phyloP scores from a whole-genome alignment of 2,797 vertebrate genomes.

The Hippocampus kuda region DNA sequence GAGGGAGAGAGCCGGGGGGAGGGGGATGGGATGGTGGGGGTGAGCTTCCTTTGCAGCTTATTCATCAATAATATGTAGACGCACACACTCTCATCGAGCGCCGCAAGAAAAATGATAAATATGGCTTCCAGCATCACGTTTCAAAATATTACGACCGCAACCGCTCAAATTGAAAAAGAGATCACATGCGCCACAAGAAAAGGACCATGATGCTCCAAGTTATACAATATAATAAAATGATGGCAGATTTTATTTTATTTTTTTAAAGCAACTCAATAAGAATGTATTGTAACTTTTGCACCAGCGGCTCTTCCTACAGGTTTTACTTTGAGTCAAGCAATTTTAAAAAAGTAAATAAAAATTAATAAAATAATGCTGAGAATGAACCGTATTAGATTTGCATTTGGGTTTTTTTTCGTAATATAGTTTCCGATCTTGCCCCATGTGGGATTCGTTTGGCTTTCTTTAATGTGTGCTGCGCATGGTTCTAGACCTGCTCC shows the following conservation, averaged over 20 bases:
- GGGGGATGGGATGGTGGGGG: conserved; percentile 16
- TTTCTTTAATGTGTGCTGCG: too few relatives aligned
- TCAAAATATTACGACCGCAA: conserved; percentile 22
- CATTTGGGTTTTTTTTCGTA: too few relatives aligned
- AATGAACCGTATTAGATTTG: too few relatives aligned
- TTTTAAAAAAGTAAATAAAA: too few relatives aligned
- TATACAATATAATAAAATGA: not conserved
- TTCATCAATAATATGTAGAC: conserved; percentile 35
- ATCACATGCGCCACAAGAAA: not conserved
- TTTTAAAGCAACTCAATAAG: not conserved
- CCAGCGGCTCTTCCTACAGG: too few relatives aligned
- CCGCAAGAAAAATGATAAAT: conserved; percentile 21
- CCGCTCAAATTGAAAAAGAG: conserved; percentile 3
- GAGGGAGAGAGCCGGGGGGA: conserved; percentile 6
- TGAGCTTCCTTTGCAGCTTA: conserved; percentile 20
- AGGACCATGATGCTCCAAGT: not conserved
- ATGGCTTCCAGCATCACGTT: conserved; percentile 16
- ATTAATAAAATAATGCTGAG: too few relatives aligned
- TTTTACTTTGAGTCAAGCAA: too few relatives aligned
- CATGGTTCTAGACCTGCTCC: too few relatives aligned
- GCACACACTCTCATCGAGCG: conserved; percentile 24
- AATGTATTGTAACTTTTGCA: not conserved
- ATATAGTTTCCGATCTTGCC: too few relatives aligned
- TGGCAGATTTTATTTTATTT: not conserved
- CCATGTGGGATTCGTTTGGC: too few relatives aligned